phyloP scores from a whole-genome alignment of 2,797 vertebrate genomes.

The Malurus splendens region DNA sequence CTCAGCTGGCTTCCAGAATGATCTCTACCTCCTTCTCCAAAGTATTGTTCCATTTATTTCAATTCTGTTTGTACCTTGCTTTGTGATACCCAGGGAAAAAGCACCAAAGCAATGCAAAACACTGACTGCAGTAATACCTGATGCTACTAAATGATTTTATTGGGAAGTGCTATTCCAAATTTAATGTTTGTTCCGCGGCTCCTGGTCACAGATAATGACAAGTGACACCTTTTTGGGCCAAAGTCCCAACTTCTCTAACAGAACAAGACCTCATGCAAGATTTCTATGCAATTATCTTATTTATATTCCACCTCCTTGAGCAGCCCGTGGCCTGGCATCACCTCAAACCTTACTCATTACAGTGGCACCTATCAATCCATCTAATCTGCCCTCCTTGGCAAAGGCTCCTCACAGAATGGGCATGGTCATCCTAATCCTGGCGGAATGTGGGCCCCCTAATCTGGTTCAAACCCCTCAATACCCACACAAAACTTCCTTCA shows the following conservation, averaged over 20 bases:
- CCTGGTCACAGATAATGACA: background rate
- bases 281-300: background rate
- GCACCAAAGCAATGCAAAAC: background rate
- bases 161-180: background rate
- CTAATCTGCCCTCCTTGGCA: constrained; percentile 24
- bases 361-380: constrained; percentile 35
- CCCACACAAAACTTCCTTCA: background rate
- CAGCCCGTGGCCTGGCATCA: constrained; percentile 3
- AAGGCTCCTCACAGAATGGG: background rate
- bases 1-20: background rate
- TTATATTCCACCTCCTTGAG: background rate
- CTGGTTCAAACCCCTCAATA: constrained; percentile 32
- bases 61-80: background rate
- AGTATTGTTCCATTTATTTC: background rate
- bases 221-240: background rate
- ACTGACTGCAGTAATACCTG: background rate
- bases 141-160: background rate
- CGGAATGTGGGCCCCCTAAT: constrained; percentile 60
- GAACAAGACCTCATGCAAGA: background rate
- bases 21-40: background rate
- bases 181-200: background rate
- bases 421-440: constrained; percentile 42
- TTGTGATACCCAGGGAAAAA: background rate
- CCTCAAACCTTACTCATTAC: background rate
- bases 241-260: background rate